Conservation (phyloP, 2,888 invertebrate species). For the Panorpa germanica region DNA sequence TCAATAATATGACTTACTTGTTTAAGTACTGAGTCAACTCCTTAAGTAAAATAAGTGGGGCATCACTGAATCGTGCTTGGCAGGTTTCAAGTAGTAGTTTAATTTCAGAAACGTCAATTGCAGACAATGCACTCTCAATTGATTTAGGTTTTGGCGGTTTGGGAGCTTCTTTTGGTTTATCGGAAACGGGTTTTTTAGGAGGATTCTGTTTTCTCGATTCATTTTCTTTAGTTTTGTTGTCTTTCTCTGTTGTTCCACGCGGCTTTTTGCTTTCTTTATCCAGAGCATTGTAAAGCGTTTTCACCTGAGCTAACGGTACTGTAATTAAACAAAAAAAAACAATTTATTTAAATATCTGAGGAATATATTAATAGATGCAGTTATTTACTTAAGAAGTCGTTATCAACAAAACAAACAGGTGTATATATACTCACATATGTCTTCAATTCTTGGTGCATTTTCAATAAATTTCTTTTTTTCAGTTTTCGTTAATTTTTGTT, state of each 20-base stretch:
- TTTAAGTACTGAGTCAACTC: conserved; percentile 46
- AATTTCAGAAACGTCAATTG: conserved; percentile 36
- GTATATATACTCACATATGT: conserved; percentile 41
- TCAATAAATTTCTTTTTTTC: conserved; percentile 40
- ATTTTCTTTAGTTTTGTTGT: conserved; percentile 17
- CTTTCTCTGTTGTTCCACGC: conserved; percentile 27
- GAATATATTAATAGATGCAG: neutral
- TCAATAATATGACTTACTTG: too few species aligned
- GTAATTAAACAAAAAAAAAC: conserved; percentile 14
- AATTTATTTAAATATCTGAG: too few species aligned
- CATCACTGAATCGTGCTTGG: conserved; percentile 44
- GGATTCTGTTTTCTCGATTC: conserved; percentile 23
- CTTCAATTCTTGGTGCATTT: conserved; percentile 52
- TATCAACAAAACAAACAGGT: neutral
- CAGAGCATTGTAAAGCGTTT: conserved; percentile 41
- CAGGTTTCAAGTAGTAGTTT: conserved; percentile 31
- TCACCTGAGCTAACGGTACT: conserved; percentile 52
- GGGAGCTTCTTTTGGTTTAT: conserved; percentile 26
- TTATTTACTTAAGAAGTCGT: conserved; percentile 1
- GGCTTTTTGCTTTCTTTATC: conserved; percentile 37
- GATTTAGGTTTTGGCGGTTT: conserved; percentile 24
- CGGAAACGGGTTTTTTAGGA: conserved; percentile 28
- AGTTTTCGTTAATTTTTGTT: conserved; percentile 25
- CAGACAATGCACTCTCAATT: conserved; percentile 19
- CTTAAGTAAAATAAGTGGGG: conserved; percentile 52